These are phyloP conservation scores for Ametastegia equiseti DNA, from an alignment of 2,888 invertebrate genomes.

Conservation along the genomic window DNA sequence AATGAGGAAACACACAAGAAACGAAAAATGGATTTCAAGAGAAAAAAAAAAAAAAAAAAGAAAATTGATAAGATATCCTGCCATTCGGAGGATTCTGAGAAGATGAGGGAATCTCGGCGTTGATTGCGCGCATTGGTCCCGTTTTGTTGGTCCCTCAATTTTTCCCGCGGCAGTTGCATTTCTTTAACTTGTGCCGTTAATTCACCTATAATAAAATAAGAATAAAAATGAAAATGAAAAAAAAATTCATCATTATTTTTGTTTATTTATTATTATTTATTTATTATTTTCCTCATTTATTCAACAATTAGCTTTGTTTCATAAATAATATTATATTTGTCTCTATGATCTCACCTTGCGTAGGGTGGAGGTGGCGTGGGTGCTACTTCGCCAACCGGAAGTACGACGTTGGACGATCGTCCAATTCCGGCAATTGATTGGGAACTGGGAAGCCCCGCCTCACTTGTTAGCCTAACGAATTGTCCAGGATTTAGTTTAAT, in stretches of 20 bases:
- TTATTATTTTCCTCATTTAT: too few species aligned
- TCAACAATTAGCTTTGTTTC: too few species aligned
- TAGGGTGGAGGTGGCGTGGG: constrained; percentile 70
- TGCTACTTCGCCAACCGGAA: constrained; percentile 57
- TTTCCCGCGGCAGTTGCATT: background rate
- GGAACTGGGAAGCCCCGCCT: constrained; percentile 43
- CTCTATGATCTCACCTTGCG: constrained; percentile 64
- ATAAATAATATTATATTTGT: too few species aligned
- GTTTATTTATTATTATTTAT: too few species aligned
- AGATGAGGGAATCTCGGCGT: constrained; percentile 7
- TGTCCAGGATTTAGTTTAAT: constrained; percentile 83
- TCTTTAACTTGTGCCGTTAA: constrained; percentile 4
- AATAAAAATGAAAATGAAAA: background rate
- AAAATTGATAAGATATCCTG: too few species aligned
- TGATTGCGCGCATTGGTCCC: constrained; percentile 40
- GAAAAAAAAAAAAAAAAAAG: too few species aligned
- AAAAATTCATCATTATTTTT: too few species aligned
- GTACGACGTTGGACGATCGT: background rate
- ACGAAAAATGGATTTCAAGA: too few species aligned
- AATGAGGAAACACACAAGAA: background rate
- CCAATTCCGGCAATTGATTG: background rate
- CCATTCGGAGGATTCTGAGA: background rate
- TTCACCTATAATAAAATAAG: constrained; percentile 28
- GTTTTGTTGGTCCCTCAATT: constrained; percentile 36
- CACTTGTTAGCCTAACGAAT: constrained; percentile 70